Percentiles rank a stretch among this genome's conserved stretches.
These are phyloP conservation scores for Apis dorsata DNA, from an alignment of 1,140 invertebrate genomes.

Conservation along the genomic window DNA sequence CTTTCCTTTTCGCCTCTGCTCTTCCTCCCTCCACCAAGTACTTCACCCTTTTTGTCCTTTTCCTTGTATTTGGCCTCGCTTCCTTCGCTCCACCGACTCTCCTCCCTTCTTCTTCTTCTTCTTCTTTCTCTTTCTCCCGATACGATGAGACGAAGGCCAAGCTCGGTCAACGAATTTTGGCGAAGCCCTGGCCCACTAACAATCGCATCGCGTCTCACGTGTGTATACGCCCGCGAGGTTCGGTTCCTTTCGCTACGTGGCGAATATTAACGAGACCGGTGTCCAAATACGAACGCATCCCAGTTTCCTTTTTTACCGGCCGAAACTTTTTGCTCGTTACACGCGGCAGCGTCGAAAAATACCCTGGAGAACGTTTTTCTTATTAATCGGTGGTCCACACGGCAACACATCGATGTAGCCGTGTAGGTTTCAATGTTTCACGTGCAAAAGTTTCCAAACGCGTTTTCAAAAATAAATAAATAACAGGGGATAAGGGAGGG, in stretches of 20 bases:
- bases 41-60: slow-evolving; percentile 22
- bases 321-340: slow-evolving; percentile 44
- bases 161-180: slow-evolving; percentile 58
- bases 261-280: slow-evolving; percentile 55
- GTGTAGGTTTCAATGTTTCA: too few relatives aligned
- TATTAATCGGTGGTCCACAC: not conserved
- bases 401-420: not conserved
- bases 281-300: slow-evolving; percentile 53
- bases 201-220: slow-evolving; percentile 5
- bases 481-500: too few relatives aligned
- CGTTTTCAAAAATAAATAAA: too few relatives aligned
- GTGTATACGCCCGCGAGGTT: not conserved
- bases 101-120: not conserved
- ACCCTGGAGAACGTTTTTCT: slow-evolving; percentile 2
- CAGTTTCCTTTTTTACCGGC: slow-evolving; percentile 17
- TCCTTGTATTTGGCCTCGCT: slow-evolving; percentile 38
- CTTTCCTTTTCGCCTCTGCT: not conserved
- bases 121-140: slow-evolving; percentile 35
- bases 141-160: slow-evolving; percentile 61
- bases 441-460: too few relatives aligned
- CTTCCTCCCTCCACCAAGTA: too few relatives aligned
- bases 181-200: slow-evolving; percentile 69
- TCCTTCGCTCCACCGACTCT: slow-evolving; percentile 10
- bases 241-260: slow-evolving; percentile 22
- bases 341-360: slow-evolving; percentile 5